phyloP scores from a whole-genome alignment of 2,113 vertebrate species.

The Seriola quinqueradiata region DNA sequence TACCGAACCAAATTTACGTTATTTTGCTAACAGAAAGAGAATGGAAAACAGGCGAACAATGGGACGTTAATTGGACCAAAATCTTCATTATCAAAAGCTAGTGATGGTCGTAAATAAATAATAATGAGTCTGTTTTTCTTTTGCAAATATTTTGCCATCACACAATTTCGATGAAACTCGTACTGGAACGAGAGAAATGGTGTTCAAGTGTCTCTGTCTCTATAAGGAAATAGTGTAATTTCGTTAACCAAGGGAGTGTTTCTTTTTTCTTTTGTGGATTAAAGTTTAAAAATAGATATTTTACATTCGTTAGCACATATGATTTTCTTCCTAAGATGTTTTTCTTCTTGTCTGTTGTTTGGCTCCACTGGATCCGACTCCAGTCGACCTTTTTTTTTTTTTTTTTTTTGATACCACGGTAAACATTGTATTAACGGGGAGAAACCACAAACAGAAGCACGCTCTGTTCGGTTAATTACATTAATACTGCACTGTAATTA shows the following conservation, averaged over 20 bases:
- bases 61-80: neutral
- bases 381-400: neutral
- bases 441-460: neutral
- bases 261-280: too few relatives aligned
- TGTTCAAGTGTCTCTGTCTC: neutral
- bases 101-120: neutral
- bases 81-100: neutral
- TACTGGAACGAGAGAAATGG: neutral
- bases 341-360: constrained; percentile 10
- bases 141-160: neutral
- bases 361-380: neutral
- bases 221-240: neutral
- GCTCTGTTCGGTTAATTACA: neutral
- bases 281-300: neutral
- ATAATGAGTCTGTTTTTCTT: neutral
- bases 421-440: neutral
- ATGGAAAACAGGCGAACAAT: neutral
- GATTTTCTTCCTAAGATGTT: neutral
- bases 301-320: neutral
- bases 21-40: neutral
- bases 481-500: fast-evolving
- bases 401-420: neutral
- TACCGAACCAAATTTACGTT: neutral
- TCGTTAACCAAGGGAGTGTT: neutral
- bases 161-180: neutral